phyloP scores from a whole-genome alignment of 2,888 invertebrate species.

The Acholoe squamosa region DNA sequence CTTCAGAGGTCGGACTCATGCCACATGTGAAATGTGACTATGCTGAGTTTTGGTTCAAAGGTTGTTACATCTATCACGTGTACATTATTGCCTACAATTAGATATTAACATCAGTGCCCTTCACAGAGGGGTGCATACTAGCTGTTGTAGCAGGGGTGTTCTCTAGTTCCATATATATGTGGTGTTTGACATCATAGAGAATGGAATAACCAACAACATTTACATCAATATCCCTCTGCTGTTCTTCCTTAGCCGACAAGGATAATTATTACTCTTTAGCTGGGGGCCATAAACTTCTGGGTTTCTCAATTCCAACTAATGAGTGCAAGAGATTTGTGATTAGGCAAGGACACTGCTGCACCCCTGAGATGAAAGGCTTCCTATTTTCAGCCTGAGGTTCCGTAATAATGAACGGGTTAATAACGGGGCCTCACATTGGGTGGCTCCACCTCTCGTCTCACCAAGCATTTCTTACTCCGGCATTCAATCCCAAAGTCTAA shows the following conservation, averaged over 20 bases:
- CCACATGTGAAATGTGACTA: too few species aligned
- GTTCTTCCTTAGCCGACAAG: not conserved
- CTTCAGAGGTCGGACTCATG: too few species aligned
- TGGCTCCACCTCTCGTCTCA: not conserved
- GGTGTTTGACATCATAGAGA: too few species aligned
- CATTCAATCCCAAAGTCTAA: slow-evolving; percentile 18
- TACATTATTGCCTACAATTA: too few species aligned
- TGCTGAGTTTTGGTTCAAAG: too few species aligned
- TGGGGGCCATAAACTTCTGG: not conserved
- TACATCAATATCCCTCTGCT: too few species aligned
- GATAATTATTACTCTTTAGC: not conserved
- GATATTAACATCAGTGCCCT: too few species aligned
- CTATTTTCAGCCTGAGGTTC: not conserved
- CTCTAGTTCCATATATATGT: too few species aligned
- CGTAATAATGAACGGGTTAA: not conserved
- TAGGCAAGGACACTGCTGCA: not conserved
- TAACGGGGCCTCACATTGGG: not conserved
- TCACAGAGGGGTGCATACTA: too few species aligned
- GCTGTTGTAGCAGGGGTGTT: too few species aligned
- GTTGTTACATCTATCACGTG: too few species aligned
- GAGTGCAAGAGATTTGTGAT: slow-evolving; percentile 9
- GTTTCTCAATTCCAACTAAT: slow-evolving; percentile 37
- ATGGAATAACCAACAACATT: too few species aligned
- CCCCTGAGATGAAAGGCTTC: not conserved
- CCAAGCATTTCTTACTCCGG: not conserved